A percentile compares a stretch with the other conserved stretches of the same genome.
phyloP scores from a whole-genome alignment of 2,888 invertebrate species.

The Pterostichus madidus region DNA sequence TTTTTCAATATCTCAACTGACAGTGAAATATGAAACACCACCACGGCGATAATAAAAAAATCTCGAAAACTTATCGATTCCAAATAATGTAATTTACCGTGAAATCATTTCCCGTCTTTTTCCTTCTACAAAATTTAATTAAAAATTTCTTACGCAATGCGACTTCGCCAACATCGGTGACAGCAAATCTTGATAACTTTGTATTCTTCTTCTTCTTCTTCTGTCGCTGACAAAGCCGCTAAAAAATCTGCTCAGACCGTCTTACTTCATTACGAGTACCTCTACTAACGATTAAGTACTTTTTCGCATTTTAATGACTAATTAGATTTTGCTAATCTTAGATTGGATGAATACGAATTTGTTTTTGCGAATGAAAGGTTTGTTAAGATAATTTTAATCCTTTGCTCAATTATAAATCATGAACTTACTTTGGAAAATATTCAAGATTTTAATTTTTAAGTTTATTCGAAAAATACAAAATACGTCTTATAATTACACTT shows the following conservation, averaged over 20 bases:
- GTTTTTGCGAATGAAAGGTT: too few species aligned
- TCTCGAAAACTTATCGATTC: slow-evolving; percentile 31
- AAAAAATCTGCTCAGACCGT: background rate
- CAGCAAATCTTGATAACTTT: slow-evolving; percentile 29
- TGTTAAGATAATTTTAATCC: too few species aligned
- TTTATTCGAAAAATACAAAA: too few species aligned
- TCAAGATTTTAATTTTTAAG: too few species aligned
- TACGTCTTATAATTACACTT: too few species aligned
- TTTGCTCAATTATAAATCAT: too few species aligned
- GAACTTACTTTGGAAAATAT: too few species aligned
- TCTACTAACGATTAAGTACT: slow-evolving; percentile 1
- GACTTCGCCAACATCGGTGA: background rate
- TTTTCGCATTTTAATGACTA: slow-evolving; percentile 7
- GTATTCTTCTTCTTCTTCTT: slow-evolving; percentile 1
- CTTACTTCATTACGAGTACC: slow-evolving; percentile 14
- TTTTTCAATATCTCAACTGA: background rate
- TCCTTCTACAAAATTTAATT: slow-evolving; percentile 15
- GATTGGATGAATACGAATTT: too few species aligned
- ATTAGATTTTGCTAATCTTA: too few species aligned
- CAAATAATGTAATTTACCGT: slow-evolving; percentile 39
- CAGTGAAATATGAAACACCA: slow-evolving; percentile 9
- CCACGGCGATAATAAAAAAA: background rate
- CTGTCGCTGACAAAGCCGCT: background rate
- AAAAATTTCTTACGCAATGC: slow-evolving; percentile 39
- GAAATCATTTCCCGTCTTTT: slow-evolving; percentile 13